Evolutionary conservation across 2,888 invertebrate genomes (phyloP).

Genomic region (Macroteleia sp.): DNA sequence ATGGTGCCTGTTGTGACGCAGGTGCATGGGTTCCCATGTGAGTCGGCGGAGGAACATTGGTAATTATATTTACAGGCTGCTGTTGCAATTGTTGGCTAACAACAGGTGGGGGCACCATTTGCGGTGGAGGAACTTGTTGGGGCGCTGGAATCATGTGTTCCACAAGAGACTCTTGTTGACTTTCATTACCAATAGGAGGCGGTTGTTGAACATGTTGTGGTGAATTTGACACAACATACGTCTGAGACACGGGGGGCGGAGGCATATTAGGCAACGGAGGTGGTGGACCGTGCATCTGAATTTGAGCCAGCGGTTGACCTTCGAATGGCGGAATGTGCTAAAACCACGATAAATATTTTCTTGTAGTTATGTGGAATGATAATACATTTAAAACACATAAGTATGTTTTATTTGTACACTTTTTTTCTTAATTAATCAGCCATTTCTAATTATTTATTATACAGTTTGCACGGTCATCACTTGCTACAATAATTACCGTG

Average conservation of each 20-base stretch:
- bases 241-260: slow-evolving; percentile 68
- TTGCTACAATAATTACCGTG: no score
- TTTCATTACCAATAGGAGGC: slow-evolving; percentile 84
- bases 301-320: slow-evolving; percentile 75
- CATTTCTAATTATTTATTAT: no score
- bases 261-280: slow-evolving; percentile 38
- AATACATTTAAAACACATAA: no score
- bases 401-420: no score
- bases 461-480: no score
- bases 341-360: no score
- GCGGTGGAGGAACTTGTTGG: slow-evolving; percentile 82
- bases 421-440: no score
- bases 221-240: slow-evolving; percentile 76
- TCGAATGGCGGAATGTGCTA: slow-evolving; percentile 78
- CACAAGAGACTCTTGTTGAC: slow-evolving; percentile 83
- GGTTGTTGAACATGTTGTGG: slow-evolving; percentile 77
- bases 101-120: slow-evolving; percentile 81
- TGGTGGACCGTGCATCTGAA: slow-evolving; percentile 75
- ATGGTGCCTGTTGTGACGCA: slow-evolving; percentile 78
- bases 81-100: slow-evolving; percentile 74
- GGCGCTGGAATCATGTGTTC: slow-evolving; percentile 85
- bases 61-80: slow-evolving; percentile 79
- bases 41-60: slow-evolving; percentile 80
- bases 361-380: no score
- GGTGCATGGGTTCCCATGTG: slow-evolving; percentile 73